A percentile compares a stretch with the other conserved stretches of the same genome.
Evolutionary conservation across 2,113 vertebrate genomes (phyloP).

Genomic region (Pogona vitticeps): DNA sequence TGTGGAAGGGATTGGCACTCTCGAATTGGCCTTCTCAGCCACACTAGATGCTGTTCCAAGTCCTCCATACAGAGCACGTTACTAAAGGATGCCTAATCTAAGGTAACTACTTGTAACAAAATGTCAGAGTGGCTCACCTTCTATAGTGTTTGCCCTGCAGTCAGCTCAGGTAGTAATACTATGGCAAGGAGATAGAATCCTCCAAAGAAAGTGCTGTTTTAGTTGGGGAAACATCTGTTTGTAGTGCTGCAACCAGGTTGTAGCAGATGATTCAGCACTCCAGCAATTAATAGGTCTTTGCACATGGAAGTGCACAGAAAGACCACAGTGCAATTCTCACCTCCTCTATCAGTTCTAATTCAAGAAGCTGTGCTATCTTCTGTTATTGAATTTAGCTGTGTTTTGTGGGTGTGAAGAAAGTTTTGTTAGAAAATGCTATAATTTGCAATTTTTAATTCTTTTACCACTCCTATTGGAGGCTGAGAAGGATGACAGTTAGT

Average conservation of each 20-base stretch:
- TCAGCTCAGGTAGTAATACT: too few relatives aligned
- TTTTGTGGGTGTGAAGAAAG: not conserved
- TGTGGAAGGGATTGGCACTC: too few relatives aligned
- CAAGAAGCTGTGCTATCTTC: not conserved
- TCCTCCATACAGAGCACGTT: too few relatives aligned
- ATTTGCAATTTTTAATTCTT: not conserved
- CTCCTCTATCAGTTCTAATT: not conserved
- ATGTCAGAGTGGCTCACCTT: too few relatives aligned
- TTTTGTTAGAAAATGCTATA: not conserved
- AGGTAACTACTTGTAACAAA: too few relatives aligned
- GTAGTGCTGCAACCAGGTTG: too few relatives aligned
- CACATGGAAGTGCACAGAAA: not conserved
- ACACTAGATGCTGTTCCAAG: too few relatives aligned
- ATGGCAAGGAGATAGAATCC: too few relatives aligned
- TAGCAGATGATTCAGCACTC: not conserved
- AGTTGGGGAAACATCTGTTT: not conserved
- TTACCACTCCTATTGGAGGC: not conserved
- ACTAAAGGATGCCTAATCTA: too few relatives aligned
- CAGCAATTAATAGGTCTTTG: not conserved
- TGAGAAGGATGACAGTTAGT: not conserved
- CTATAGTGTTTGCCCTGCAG: too few relatives aligned
- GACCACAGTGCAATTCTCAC: not conserved
- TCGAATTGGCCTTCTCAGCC: too few relatives aligned
- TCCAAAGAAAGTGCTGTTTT: not conserved
- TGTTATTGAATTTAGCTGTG: not conserved